Evolutionary conservation across 2,113 vertebrate species (phyloP).

Genomic region (Protobothrops mucrosquamatus): DNA sequence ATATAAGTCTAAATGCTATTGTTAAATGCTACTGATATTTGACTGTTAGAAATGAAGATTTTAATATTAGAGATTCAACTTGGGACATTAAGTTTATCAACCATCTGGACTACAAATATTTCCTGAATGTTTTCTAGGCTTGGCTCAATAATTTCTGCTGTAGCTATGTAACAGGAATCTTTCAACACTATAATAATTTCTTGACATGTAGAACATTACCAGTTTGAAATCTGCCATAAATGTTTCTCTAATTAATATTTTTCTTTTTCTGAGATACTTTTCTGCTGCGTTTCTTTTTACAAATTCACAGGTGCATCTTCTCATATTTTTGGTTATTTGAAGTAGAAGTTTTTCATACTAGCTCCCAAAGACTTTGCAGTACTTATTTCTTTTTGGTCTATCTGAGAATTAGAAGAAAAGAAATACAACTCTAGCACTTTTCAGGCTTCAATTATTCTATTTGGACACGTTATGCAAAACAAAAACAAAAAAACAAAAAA

Average conservation of each 20-base stretch:
- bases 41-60: neutral
- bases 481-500: neutral
- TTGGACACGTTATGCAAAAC: neutral
- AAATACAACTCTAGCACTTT: neutral
- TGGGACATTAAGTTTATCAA: neutral
- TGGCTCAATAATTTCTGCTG: neutral
- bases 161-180: neutral
- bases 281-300: neutral
- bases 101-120: neutral
- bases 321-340: neutral
- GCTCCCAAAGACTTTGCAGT: neutral
- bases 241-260: neutral
- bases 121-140: neutral
- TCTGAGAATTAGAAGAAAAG: neutral
- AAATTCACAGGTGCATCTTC: neutral
- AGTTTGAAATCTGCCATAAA: neutral
- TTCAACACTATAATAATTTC: neutral
- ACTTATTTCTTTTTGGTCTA: neutral
- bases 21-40: neutral
- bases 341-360: neutral
- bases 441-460: neutral
- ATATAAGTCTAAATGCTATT: neutral
- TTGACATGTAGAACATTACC: neutral
- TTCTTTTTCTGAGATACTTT: neutral
- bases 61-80: neutral